These are phyloP conservation scores for Andrena haemorrhoa DNA, from an alignment of 2,888 invertebrate species.

Conservation along the genomic window DNA sequence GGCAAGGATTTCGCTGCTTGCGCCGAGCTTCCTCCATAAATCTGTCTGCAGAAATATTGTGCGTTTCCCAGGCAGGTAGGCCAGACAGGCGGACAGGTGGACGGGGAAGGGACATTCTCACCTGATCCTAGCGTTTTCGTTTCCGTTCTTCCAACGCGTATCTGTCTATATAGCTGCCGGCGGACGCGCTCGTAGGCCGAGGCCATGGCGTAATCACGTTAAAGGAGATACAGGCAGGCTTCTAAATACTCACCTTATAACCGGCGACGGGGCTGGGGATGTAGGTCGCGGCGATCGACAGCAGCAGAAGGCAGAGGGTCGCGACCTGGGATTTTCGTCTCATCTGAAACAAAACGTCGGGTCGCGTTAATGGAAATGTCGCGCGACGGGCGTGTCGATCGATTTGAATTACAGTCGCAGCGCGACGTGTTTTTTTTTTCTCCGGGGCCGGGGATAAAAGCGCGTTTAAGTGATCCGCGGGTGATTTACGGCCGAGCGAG, in stretches of 20 bases:
- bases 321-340: constrained; percentile 67
- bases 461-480: constrained; percentile 29
- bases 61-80: constrained; percentile 25
- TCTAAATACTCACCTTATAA: constrained; percentile 73
- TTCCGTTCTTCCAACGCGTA: too few relatives aligned
- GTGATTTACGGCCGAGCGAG: constrained; percentile 24
- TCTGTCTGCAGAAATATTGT: constrained; percentile 57
- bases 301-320: constrained; percentile 65
- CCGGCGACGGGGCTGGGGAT: constrained; percentile 57
- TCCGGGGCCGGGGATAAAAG: constrained; percentile 8
- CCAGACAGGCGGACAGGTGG: constrained; percentile 11
- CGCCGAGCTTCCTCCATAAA: constrained; percentile 48
- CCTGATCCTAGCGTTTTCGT: background rate
- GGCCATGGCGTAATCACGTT: constrained; percentile 3
- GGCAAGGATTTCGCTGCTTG: constrained; percentile 35
- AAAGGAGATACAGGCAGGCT: constrained; percentile 5
- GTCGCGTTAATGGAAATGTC: constrained; percentile 28
- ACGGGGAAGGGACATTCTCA: constrained; percentile 10
- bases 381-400: constrained; percentile 3
- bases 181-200: background rate
- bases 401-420: constrained; percentile 19
- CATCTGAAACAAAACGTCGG: constrained; percentile 71
- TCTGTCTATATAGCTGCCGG: too few relatives aligned
- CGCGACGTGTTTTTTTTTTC: constrained; percentile 17
- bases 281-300: constrained; percentile 70